Conservation (phyloP, 1,140 invertebrate species). For the Choristoneura fumiferana region DNA sequence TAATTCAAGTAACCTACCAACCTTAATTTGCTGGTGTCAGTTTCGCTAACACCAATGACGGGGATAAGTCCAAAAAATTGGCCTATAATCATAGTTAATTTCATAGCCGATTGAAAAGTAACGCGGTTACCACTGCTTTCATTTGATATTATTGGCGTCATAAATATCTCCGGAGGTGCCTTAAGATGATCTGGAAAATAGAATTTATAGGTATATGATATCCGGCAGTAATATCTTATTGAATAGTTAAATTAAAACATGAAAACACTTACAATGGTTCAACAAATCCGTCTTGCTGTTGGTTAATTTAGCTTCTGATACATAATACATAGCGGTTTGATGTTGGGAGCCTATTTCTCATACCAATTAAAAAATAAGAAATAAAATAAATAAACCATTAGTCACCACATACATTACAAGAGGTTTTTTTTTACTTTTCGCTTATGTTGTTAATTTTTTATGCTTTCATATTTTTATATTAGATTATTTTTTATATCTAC, state of each 20-base stretch:
- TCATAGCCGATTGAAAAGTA: constrained; percentile 21
- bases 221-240: too few species aligned
- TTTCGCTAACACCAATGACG: constrained; percentile 1
- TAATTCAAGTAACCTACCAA: too few species aligned
- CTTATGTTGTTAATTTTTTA: too few species aligned
- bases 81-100: constrained; percentile 6
- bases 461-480: too few species aligned
- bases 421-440: too few species aligned
- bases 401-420: too few species aligned
- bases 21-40: constrained; percentile 16
- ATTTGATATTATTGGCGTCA: not conserved
- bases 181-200: constrained; percentile 16
- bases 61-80: constrained; percentile 20
- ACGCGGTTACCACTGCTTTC: not conserved
- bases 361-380: too few species aligned
- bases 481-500: too few species aligned
- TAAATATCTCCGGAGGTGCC: not conserved
- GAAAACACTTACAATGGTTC: not conserved
- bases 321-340: not conserved
- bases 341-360: too few species aligned
- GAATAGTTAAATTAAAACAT: too few species aligned
- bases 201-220: not conserved
- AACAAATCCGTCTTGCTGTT: not conserved
- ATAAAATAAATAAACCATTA: too few species aligned
- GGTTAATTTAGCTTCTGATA: constrained; percentile 5